phyloP scores from a whole-genome alignment of 2,888 invertebrate genomes.

The Agrotis exclamationis region DNA sequence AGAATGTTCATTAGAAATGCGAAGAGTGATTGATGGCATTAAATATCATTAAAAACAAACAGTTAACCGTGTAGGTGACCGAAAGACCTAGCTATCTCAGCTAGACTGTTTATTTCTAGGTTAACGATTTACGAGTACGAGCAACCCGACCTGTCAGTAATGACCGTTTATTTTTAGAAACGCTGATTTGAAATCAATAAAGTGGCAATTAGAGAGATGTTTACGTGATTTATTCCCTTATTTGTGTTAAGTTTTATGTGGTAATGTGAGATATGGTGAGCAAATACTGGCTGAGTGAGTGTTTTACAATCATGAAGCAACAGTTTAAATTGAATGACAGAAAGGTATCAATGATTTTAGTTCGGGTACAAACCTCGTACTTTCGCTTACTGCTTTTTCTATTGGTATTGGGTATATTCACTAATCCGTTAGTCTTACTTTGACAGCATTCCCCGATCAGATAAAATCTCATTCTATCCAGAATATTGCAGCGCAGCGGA shows the following conservation, averaged over 20 bases:
- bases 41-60: slow-evolving; percentile 44
- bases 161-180: slow-evolving; percentile 43
- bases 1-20: slow-evolving; percentile 29
- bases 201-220: slow-evolving; percentile 48
- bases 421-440: neutral
- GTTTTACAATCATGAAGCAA: neutral
- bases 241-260: slow-evolving; percentile 21
- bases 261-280: slow-evolving; percentile 1
- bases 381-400: neutral
- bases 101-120: slow-evolving; percentile 56
- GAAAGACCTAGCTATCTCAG: slow-evolving; percentile 61
- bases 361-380: neutral
- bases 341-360: neutral
- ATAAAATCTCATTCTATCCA: neutral
- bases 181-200: slow-evolving; percentile 59
- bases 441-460: neutral
- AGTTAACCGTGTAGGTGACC: slow-evolving; percentile 47
- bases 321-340: neutral
- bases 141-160: slow-evolving; percentile 46
- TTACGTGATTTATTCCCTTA: slow-evolving; percentile 48
- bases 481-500: neutral
- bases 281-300: neutral
- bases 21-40: slow-evolving; percentile 38
- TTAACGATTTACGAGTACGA: slow-evolving; percentile 54
- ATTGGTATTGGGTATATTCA: neutral